Evolutionary conservation across 2,113 vertebrate species (phyloP).

Genomic region (Oceanites oceanicus): DNA sequence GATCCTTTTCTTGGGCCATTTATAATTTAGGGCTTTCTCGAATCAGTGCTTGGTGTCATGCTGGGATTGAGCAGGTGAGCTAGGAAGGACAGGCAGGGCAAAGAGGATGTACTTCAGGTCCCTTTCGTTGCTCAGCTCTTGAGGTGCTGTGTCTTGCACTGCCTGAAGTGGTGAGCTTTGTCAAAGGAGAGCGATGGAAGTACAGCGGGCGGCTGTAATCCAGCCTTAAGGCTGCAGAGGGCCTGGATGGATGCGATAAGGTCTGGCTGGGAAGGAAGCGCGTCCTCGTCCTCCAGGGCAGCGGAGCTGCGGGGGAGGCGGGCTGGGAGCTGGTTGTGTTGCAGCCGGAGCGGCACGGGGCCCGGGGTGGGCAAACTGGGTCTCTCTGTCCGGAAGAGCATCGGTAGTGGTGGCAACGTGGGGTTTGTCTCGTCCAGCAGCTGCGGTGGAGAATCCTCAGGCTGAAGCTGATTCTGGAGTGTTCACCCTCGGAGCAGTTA

Average conservation of each 20-base stretch:
- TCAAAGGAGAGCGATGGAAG: not conserved
- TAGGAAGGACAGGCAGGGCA: not conserved
- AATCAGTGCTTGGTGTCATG: not conserved
- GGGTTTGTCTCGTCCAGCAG: not conserved
- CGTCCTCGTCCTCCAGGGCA: not conserved
- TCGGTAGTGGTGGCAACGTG: not conserved
- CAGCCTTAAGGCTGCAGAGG: not conserved
- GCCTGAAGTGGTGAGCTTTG: not conserved
- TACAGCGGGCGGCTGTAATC: not conserved
- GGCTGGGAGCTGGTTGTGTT: not conserved
- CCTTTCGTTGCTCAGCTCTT: not conserved
- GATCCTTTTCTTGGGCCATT: not conserved
- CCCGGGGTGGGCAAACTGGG: not conserved
- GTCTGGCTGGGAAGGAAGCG: not conserved
- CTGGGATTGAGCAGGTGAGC: not conserved
- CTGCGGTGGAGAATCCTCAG: not conserved
- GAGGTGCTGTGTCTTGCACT: not conserved
- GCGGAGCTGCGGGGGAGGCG: not conserved
- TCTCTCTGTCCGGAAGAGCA: not conserved
- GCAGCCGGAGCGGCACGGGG: not conserved
- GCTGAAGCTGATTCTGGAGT: not conserved
- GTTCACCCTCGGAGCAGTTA: rapidly evolving
- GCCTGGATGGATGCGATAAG: not conserved
- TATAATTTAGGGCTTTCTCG: not conserved
- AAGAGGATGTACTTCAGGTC: not conserved